Conservation (phyloP, 2,888 invertebrate genomes). For the Psylliodes chrysocephalus region DNA sequence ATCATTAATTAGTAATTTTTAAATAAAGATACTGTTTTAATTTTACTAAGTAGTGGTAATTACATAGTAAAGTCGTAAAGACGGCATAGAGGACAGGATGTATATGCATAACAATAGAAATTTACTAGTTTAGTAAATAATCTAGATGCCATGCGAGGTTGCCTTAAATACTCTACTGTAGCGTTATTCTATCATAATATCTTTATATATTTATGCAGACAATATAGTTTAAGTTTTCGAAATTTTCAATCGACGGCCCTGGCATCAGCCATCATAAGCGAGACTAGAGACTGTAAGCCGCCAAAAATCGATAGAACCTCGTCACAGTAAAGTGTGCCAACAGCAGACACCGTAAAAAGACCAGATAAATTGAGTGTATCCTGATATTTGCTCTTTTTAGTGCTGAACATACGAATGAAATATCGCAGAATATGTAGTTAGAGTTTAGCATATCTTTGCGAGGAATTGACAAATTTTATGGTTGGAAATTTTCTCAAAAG, state of each 20-base stretch:
- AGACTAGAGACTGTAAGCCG: constrained; percentile 47
- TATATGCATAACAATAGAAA: too few species aligned
- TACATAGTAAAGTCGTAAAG: too few species aligned
- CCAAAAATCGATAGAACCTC: constrained; percentile 52
- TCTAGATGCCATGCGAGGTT: too few species aligned
- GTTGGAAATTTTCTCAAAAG: neutral
- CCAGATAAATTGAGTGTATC: constrained; percentile 44
- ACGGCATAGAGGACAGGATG: too few species aligned
- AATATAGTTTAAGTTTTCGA: too few species aligned
- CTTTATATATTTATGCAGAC: too few species aligned
- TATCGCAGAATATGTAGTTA: constrained; percentile 18
- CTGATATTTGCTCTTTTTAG: constrained; percentile 24
- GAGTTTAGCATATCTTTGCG: constrained; percentile 2
- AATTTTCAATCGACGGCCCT: neutral
- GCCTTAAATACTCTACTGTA: too few species aligned
- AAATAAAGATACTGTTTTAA: too few species aligned
- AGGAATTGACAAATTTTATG: constrained; percentile 21
- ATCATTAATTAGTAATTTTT: too few species aligned
- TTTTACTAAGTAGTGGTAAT: too few species aligned
- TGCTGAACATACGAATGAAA: constrained; percentile 11
- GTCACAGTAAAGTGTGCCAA: constrained; percentile 48
- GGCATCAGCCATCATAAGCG: constrained; percentile 43
- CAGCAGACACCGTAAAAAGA: constrained; percentile 41
- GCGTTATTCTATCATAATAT: too few species aligned
- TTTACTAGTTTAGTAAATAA: too few species aligned